Conservation (phyloP, 2,888 invertebrate species). For the Acanthosepion pharaonis region DNA sequence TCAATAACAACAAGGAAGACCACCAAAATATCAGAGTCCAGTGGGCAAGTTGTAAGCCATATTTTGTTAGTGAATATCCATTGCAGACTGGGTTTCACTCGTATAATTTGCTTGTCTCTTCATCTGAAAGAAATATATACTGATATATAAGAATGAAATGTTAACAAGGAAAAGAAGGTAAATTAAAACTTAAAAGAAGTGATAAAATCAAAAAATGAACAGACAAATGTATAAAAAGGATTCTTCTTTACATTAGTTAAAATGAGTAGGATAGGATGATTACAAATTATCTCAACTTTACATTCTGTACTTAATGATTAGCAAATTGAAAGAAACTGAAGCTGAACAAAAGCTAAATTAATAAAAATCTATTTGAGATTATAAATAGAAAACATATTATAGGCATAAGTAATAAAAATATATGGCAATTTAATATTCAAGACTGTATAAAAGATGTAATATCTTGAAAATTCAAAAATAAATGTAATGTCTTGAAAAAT, state of each 20-base stretch:
- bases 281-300: too few relatives aligned
- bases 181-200: background rate
- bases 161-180: background rate
- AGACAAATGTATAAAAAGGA: background rate
- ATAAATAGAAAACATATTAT: too few relatives aligned
- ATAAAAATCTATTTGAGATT: too few relatives aligned
- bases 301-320: too few relatives aligned
- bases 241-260: background rate
- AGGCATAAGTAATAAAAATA: too few relatives aligned
- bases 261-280: too few relatives aligned
- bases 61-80: conserved; percentile 16
- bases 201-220: background rate
- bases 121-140: background rate
- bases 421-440: too few relatives aligned
- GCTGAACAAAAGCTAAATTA: too few relatives aligned
- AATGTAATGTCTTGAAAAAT: too few relatives aligned
- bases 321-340: too few relatives aligned
- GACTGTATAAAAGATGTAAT: too few relatives aligned
- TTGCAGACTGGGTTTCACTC: background rate
- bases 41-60: background rate
- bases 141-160: background rate
- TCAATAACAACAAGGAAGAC: conserved; percentile 33
- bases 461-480: too few relatives aligned
- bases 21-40: background rate
- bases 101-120: conserved; percentile 38